Evolutionary conservation across 2,888 invertebrate genomes (phyloP).

Genomic region (Sinhomidia bicolor): DNA sequence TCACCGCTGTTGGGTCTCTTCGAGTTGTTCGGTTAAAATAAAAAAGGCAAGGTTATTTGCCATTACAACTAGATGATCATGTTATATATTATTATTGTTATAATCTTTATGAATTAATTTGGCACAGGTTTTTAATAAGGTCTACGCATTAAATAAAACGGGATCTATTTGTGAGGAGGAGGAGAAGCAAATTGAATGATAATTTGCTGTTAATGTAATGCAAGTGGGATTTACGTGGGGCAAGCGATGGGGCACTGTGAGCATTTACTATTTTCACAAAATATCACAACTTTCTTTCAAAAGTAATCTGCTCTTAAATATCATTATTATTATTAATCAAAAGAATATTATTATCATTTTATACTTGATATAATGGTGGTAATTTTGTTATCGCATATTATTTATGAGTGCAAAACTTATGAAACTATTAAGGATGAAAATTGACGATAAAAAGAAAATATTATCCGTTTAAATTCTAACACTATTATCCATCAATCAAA

Average conservation of each 20-base stretch:
- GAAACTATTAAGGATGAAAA: background rate
- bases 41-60: slow-evolving; percentile 14
- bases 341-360: background rate
- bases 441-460: background rate
- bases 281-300: background rate
- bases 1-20: background rate
- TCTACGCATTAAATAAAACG: slow-evolving; percentile 46
- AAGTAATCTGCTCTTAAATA: background rate
- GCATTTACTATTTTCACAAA: background rate
- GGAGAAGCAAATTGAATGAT: background rate
- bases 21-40: slow-evolving; percentile 14
- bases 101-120: slow-evolving; percentile 60
- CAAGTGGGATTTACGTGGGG: background rate
- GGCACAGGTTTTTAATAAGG: slow-evolving; percentile 58
- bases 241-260: slow-evolving; percentile 13
- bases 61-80: slow-evolving; percentile 49
- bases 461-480: background rate
- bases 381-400: background rate
- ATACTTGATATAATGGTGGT: too few relatives aligned
- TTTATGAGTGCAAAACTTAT: background rate
- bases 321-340: background rate
- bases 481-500: slow-evolving; percentile 11
- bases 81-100: too few relatives aligned
- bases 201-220: background rate
- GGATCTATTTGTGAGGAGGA: slow-evolving; percentile 9